These are phyloP conservation scores for Trichopria drosophilae DNA, from an alignment of 2,888 invertebrate genomes.

Conservation along the genomic window DNA sequence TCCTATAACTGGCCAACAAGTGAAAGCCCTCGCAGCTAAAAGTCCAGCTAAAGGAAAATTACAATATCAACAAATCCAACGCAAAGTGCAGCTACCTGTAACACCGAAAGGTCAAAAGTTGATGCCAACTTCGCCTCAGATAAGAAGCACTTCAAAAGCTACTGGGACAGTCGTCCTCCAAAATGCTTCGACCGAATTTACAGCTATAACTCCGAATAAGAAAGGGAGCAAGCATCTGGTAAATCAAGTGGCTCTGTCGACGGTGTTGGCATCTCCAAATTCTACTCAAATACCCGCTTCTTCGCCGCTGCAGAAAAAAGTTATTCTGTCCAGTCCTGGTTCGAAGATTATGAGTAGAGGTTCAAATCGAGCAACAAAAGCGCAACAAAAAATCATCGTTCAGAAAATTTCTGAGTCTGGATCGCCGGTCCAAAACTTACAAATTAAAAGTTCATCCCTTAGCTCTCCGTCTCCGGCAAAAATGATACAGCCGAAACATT, in stretches of 20 bases:
- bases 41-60: conserved; percentile 43
- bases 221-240: conserved; percentile 40
- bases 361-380: conserved; percentile 39
- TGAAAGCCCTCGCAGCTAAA: conserved; percentile 54
- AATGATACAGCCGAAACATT: conserved; percentile 33
- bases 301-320: conserved; percentile 28
- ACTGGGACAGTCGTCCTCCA: conserved; percentile 50
- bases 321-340: conserved; percentile 24
- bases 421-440: no score
- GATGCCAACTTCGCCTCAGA: conserved; percentile 38
- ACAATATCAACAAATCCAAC: conserved; percentile 49
- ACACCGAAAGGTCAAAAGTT: conserved; percentile 32
- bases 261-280: conserved; percentile 36
- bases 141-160: conserved; percentile 50
- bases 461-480: no score
- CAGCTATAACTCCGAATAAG: conserved; percentile 38
- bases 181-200: conserved; percentile 36
- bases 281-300: no score
- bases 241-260: conserved; percentile 34
- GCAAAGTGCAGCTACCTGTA: conserved; percentile 40
- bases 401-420: no score
- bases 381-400: conserved; percentile 43
- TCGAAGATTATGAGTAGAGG: conserved; percentile 40
- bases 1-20: conserved; percentile 55
- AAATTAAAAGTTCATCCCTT: no score